Percentiles rank a stretch among this genome's conserved stretches.
These are phyloP conservation scores for Elachura formosa DNA, from an alignment of 2,113 vertebrate genomes.

Conservation along the genomic window DNA sequence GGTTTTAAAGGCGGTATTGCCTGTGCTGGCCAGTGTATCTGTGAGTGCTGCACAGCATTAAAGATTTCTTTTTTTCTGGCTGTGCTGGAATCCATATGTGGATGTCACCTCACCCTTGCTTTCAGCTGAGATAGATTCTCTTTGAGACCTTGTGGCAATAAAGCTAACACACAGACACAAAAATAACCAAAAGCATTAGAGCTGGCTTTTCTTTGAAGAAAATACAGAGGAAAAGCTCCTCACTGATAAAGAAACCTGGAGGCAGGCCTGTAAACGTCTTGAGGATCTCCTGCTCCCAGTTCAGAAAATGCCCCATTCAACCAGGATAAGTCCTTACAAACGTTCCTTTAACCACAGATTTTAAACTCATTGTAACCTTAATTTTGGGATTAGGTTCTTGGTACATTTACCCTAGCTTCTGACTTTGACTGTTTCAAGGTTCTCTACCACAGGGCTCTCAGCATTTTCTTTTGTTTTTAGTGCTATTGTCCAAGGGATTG, in stretches of 20 bases:
- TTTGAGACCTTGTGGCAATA: not conserved
- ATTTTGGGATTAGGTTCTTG: not conserved
- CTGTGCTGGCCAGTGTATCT: not conserved
- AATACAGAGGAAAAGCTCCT: not conserved
- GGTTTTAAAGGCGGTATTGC: not conserved
- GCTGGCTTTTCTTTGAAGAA: not conserved
- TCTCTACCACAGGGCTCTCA: not conserved
- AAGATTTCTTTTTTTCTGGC: not conserved
- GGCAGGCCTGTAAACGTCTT: not conserved
- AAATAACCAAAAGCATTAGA: not conserved
- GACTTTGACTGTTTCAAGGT: not conserved
- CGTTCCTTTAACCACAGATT: not conserved
- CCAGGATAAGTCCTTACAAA: not conserved
- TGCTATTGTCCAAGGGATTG: not conserved
- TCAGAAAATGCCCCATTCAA: not conserved
- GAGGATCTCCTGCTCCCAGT: not conserved
- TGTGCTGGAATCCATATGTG: not conserved
- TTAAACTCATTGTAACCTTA: not conserved
- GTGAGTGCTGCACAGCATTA: not conserved
- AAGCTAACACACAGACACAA: not conserved
- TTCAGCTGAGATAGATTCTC: not conserved
- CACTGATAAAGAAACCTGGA: not conserved
- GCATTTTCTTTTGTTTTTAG: not conserved
- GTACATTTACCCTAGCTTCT: not conserved
- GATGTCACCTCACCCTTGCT: not conserved